A percentile compares a stretch with the other conserved stretches of the same genome.
Conservation (phyloP, 2,888 invertebrate species). For the Pheosia tremula region DNA sequence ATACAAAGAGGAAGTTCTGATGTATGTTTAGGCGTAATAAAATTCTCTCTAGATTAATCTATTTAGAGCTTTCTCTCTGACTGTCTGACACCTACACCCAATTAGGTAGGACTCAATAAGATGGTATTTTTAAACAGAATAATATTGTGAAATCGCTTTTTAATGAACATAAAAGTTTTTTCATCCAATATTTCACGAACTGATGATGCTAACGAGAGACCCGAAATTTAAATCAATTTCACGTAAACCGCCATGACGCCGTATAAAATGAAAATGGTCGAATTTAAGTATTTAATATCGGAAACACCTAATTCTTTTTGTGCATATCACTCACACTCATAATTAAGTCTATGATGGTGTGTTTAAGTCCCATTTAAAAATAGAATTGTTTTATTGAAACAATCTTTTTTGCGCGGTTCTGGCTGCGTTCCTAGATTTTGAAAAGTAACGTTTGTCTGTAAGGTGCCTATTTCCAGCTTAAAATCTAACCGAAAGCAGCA, state of each 20-base stretch:
- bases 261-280: not conserved
- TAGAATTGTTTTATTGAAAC: too few species aligned
- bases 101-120: not conserved
- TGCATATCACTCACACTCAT: not conserved
- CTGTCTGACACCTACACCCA: not conserved
- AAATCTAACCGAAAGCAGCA: too few species aligned
- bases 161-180: conserved; percentile 10
- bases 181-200: not conserved
- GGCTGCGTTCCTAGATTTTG: too few species aligned
- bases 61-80: too few species aligned
- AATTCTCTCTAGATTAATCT: too few species aligned
- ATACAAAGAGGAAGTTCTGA: not conserved
- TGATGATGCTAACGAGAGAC: not conserved
- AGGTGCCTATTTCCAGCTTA: too few species aligned
- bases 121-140: not conserved
- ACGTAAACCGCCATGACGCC: conserved; percentile 4
- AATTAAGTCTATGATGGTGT: too few species aligned
- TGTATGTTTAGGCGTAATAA: too few species aligned
- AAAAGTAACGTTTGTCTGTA: too few species aligned
- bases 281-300: not conserved
- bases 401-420: too few species aligned
- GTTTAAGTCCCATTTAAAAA: too few species aligned
- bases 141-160: not conserved
- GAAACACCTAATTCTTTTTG: not conserved
- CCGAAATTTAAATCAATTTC: not conserved